Conservation (phyloP, 2,113 vertebrate species). For the Oncorhynchus nerka region DNA sequence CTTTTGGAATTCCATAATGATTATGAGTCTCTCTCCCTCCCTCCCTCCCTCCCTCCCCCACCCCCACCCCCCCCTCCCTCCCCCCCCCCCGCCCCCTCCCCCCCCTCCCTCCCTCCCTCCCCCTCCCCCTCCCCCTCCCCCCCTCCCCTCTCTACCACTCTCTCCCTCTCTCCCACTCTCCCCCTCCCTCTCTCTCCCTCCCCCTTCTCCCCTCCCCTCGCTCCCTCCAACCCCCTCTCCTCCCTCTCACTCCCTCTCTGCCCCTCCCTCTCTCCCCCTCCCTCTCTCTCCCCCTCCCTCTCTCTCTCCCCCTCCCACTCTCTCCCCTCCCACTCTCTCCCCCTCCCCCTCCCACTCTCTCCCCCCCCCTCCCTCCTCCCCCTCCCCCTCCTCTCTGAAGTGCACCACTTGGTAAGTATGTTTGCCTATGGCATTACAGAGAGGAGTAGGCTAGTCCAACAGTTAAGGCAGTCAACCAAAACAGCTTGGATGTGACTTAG, state of each 20-base stretch:
- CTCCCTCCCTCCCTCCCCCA: background rate
- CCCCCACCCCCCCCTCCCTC: rapidly evolving
- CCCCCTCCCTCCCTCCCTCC: background rate
- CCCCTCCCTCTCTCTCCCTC: background rate
- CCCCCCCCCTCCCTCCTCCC: background rate
- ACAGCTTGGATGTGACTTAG: too few species aligned
- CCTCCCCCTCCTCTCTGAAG: background rate
- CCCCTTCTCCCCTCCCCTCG: rapidly evolving
- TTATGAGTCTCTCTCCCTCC: background rate
- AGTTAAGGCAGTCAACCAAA: too few species aligned
- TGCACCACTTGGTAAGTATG: background rate
- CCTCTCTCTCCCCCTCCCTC: too few species aligned
- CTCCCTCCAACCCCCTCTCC: too few species aligned
- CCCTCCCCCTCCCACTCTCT: background rate
- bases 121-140: background rate
- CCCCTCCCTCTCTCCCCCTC: too few species aligned
- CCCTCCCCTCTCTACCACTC: background rate
- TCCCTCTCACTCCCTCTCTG: rapidly evolving
- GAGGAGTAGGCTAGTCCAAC: background rate
- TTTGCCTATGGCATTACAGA: constrained; percentile 36
- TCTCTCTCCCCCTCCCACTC: too few species aligned
- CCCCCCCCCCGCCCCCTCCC: rapidly evolving
- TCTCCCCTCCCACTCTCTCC: too few species aligned
- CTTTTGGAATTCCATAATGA: too few species aligned
- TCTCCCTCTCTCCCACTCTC: background rate